Conservation (phyloP, 2,797 vertebrate species). For the Gymnodraco acuticeps region DNA sequence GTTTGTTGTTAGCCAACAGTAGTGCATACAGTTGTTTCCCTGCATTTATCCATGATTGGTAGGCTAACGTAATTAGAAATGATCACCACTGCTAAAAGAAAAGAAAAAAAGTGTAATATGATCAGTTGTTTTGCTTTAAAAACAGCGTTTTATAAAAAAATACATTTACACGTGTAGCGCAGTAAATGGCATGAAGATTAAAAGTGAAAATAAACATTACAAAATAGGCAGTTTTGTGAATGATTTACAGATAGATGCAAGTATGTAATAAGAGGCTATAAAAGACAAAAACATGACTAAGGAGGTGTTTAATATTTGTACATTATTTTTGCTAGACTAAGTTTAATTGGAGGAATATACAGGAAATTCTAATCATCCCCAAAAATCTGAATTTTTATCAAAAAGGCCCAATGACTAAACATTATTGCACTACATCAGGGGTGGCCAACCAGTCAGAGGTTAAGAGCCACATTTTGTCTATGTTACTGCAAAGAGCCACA, state of each 20-base stretch:
- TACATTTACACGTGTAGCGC: constrained; percentile 16
- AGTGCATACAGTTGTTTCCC: constrained; percentile 39
- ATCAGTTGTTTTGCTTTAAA: constrained; percentile 16
- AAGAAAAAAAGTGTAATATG: background rate
- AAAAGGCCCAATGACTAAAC: constrained; percentile 2
- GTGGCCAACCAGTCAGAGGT: too few relatives aligned
- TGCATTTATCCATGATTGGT: constrained; percentile 37
- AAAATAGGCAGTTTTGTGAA: background rate
- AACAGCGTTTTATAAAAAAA: constrained; percentile 5
- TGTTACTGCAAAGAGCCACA: too few relatives aligned
- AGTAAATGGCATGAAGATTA: constrained; percentile 17
- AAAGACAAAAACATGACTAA: background rate
- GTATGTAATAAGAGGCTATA: background rate
- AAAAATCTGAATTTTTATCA: background rate
- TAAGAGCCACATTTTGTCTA: too few relatives aligned
- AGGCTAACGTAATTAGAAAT: constrained; percentile 35
- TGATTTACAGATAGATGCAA: background rate
- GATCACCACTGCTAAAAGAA: constrained; percentile 23
- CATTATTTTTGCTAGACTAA: too few relatives aligned
- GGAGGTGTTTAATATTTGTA: background rate
- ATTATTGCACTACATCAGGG: background rate
- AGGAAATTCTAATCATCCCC: background rate
- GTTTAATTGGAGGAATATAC: too few relatives aligned
- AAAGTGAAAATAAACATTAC: constrained; percentile 9
- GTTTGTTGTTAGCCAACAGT: constrained; percentile 37